Base-by-base conservation (phyloP, 1,140 invertebrate genomes). In the Gryon sp. region DNA sequence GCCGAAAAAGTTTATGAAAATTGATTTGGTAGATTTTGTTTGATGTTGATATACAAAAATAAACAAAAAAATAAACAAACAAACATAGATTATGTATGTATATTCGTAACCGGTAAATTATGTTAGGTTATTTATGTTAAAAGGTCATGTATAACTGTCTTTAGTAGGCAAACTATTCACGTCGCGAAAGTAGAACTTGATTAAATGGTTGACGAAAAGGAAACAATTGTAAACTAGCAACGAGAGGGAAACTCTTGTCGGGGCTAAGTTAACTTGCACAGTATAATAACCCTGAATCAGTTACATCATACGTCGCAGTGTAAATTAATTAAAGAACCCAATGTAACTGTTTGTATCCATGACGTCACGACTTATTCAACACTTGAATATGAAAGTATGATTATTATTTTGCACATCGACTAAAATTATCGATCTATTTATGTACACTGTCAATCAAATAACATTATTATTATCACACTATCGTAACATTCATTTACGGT, bases 61-160 rank as follows among this genome's bases (percentile, higher is more conserved):
- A n/a, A n/a, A n/a, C n/a, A n/a, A n/a, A n/a, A n/a, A n/a, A n/a
- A n/a, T n/a, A n/a, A n/a, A 36, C 14, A 14, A 28, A 12, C 2
- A 6, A 2, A 12, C 2, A 36, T 11, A 36, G n/a, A 5, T 36
- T 36, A 11, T 3, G 14, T 2, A 36, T 4, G 24, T 4, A 6
- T 52, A 53, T 53, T 65, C 24, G 34, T 65, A 65, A 2, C 18
- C 9, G 18, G 14, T 4, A 24, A 45, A 65, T 53, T 30, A 53
- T 43, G 38, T 24, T 19, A 30, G 19, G 46, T 34, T 65, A 65
- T 52, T 65, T 65, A 22, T 52, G 38, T 43, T 41, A 45, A 65
- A 65, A 65, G 60, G 48, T 53, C 48, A 53, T 41, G 18, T 28
- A 53, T 53, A 65, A 65, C 60, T 45, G 43, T 53, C 26, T 53